A percentile compares a stretch with the other conserved stretches of the same genome.
phyloP scores from a whole-genome alignment of 2,113 vertebrate genomes.

The Puntigrus tetrazona region DNA sequence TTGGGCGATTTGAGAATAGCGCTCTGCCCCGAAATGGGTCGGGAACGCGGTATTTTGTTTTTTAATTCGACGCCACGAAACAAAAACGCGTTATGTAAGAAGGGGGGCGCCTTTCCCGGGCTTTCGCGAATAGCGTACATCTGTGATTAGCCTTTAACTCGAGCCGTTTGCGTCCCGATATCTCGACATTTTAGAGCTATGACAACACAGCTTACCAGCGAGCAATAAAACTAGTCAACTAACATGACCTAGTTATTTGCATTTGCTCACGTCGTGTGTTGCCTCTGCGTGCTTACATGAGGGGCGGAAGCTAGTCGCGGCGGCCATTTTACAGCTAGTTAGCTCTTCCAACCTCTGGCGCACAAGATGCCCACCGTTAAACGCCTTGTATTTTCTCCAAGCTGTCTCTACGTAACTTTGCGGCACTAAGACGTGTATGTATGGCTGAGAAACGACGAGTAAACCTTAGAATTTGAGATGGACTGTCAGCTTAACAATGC shows the following conservation, averaged over 20 bases:
- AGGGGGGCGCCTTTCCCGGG: conserved; percentile 69
- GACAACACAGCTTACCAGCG: not conserved
- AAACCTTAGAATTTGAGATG: not conserved
- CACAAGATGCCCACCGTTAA: conserved; percentile 60
- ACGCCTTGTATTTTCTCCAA: conserved; percentile 25
- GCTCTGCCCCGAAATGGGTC: not conserved
- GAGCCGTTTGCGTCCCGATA: not conserved
- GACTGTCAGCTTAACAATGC: not conserved
- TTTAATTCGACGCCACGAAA: not conserved
- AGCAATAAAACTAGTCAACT: conserved; percentile 2
- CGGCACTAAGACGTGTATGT: not conserved
- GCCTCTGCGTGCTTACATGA: conserved; percentile 51
- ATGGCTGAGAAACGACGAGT: not conserved
- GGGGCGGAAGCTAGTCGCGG: conserved; percentile 77
- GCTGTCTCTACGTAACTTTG: not conserved
- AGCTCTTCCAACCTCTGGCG: conserved; percentile 42
- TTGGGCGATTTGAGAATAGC: not conserved
- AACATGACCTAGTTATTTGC: not conserved
- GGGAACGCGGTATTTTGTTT: rapidly evolving
- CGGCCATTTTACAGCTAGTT: conserved; percentile 80
- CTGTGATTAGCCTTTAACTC: conserved; percentile 69
- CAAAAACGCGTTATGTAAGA: conserved; percentile 25
- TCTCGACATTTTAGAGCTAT: not conserved
- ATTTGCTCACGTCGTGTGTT: not conserved
- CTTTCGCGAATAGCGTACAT: conserved; percentile 59